These are phyloP conservation scores for Lerema accius DNA, from an alignment of 1,140 invertebrate species.

Conservation along the genomic window DNA sequence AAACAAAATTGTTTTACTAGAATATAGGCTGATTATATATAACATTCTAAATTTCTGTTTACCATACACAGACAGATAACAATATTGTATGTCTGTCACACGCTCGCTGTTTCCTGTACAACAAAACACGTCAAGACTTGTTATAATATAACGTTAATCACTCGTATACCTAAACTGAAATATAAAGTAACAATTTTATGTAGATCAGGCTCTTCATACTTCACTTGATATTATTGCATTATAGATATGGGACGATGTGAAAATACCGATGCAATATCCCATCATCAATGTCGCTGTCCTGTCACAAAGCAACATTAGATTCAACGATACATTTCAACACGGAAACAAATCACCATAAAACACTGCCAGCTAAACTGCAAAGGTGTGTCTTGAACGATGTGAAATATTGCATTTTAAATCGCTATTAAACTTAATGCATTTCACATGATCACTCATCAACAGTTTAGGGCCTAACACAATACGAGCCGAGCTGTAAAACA, in stretches of 20 bases:
- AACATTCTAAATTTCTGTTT: too few relatives aligned
- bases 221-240: too few relatives aligned
- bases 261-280: constrained; percentile 37
- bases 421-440: constrained; percentile 78
- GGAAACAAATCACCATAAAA: constrained; percentile 82
- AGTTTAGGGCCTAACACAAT: constrained; percentile 81
- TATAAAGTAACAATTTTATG: too few relatives aligned
- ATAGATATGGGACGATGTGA: too few relatives aligned
- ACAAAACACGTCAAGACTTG: constrained; percentile 51
- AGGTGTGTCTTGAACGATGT: constrained; percentile 72
- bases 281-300: constrained; percentile 52
- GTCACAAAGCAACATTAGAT: constrained; percentile 60
- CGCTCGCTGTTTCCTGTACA: constrained; percentile 42
- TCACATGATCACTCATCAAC: constrained; percentile 79
- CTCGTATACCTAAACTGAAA: too few relatives aligned
- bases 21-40: too few relatives aligned
- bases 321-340: constrained; percentile 61
- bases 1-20: neutral
- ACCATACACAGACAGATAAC: neutral
- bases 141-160: constrained; percentile 27
- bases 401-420: constrained; percentile 81
- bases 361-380: constrained; percentile 67
- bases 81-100: constrained; percentile 12
- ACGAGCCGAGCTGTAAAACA: constrained; percentile 67
- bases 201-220: too few relatives aligned